Evolutionary conservation across 1,140 invertebrate species (phyloP).

Genomic region (Paraescarpia echinospica): DNA sequence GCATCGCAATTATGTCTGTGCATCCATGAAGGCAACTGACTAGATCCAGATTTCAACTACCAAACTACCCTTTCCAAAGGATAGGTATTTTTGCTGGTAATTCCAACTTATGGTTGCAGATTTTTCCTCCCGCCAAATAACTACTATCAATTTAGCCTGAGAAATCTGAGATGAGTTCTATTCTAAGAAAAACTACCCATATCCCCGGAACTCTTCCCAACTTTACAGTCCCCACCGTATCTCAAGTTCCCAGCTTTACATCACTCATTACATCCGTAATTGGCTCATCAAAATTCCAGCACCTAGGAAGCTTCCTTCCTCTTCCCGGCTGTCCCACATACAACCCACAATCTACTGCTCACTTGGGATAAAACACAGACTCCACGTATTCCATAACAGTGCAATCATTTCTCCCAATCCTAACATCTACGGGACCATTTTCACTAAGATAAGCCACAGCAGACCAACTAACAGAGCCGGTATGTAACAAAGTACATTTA

Average conservation of each 20-base stretch:
- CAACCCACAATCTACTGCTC: not conserved
- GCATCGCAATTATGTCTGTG: too few relatives aligned
- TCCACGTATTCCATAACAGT: not conserved
- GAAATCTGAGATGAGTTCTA: not conserved
- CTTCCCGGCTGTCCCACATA: not conserved
- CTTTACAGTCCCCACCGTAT: not conserved
- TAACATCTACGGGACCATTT: not conserved
- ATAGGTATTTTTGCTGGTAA: too few relatives aligned
- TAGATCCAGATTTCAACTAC: too few relatives aligned
- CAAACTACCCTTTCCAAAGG: too few relatives aligned
- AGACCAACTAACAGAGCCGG: too few relatives aligned
- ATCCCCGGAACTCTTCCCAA: not conserved
- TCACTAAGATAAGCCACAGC: too few relatives aligned
- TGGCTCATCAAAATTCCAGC: not conserved
- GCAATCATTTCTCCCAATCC: not conserved
- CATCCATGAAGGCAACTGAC: too few relatives aligned
- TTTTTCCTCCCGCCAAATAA: too few relatives aligned
- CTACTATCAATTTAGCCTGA: not conserved
- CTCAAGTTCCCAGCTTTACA: not conserved
- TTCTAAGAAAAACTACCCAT: not conserved
- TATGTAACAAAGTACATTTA: too few relatives aligned
- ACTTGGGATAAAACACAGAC: not conserved
- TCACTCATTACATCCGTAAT: not conserved
- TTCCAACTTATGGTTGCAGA: too few relatives aligned
- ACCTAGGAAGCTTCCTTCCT: not conserved